Evolutionary conservation across 2,113 vertebrate species (phyloP), one percentile per base, ranked within the genome.

Genomic region (Clarias batrachus): DNA sequence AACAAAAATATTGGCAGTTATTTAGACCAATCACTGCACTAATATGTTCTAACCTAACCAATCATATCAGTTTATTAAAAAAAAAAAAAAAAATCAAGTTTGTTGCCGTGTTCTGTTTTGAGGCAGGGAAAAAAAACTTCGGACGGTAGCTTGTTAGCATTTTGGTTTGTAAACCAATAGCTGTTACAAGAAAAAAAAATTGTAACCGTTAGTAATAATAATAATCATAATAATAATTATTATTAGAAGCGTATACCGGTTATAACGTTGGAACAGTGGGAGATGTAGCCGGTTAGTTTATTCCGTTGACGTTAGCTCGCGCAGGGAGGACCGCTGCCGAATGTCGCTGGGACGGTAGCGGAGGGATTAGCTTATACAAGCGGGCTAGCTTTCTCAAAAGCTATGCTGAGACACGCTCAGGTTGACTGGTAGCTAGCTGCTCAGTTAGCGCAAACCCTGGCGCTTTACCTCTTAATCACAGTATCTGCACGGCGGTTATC

Each of bases 101-200:
- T 4, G 76, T 56, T 89, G 30, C 63, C 56, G 56, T 78, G 76
- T 66, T 88, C 89, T 90, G 89, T 90, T 90, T 90, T 90, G 87
- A 88, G 87, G 23, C 77, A 86, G 86, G 25, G 81, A 83, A 89
- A 90, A 90, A 89, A 89, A 88, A 88, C 83, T 86, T 82, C 82
- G 85, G 82, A 90, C 52, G 73, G 82, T 65, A 71, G 81, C 54
- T 74, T 71, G 88, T 86, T 82, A 87, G 81, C 83, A n/a, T 79
- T 78, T 63, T 54, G n/a, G 85, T 70, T 63, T 17, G 52, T 62
- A 54, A 82, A 83, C 71, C 23, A 16, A 81, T 41, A 82, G 60
- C n/a, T 37, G 59, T 60, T 76, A 41, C 25, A 19, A 48, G 7
- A 9, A 30, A 8, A 76, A 76, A 65, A 57, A 13, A 73, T 30